phyloP scores from a whole-genome alignment of 2,113 vertebrate genomes.

The Stegastes partitus region DNA sequence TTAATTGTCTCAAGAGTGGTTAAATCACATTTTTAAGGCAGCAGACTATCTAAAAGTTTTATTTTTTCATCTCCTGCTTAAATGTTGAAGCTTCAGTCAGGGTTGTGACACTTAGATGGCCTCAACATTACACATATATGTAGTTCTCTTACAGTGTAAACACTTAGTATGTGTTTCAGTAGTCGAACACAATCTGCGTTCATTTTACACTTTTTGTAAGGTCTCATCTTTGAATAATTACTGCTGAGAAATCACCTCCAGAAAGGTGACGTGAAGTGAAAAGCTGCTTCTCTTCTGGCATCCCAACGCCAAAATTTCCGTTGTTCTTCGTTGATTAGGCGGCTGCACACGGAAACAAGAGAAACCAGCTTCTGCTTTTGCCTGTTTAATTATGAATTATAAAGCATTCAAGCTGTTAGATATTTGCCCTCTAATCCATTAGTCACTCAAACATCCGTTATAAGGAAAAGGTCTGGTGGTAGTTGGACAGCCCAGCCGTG shows the following conservation, averaged over 20 bases:
- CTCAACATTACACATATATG: not conserved
- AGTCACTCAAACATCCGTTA: constrained; percentile 17
- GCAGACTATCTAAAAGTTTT: no score
- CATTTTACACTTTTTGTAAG: not conserved
- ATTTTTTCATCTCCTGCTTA: no score
- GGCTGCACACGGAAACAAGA: constrained; percentile 1
- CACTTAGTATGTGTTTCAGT: not conserved
- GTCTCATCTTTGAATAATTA: no score
- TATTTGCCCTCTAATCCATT: constrained; percentile 31
- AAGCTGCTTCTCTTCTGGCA: no score
- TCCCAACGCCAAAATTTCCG: no score
- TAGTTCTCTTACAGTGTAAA: not conserved
- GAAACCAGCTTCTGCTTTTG: constrained; percentile 22
- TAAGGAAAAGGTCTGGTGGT: constrained; percentile 15
- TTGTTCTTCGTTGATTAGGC: not conserved
- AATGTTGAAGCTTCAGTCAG: no score
- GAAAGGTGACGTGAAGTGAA: no score
- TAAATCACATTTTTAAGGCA: no score
- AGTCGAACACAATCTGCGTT: not conserved
- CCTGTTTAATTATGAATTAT: no score
- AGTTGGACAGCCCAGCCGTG: constrained; percentile 19
- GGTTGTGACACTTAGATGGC: no score
- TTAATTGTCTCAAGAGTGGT: no score
- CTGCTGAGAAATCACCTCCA: no score
- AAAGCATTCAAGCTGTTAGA: constrained; percentile 28